A percentile compares a stretch with the other conserved stretches of the same genome.
These are phyloP conservation scores for Momotus momota DNA, from an alignment of 2,797 vertebrate genomes.

Conservation along the genomic window DNA sequence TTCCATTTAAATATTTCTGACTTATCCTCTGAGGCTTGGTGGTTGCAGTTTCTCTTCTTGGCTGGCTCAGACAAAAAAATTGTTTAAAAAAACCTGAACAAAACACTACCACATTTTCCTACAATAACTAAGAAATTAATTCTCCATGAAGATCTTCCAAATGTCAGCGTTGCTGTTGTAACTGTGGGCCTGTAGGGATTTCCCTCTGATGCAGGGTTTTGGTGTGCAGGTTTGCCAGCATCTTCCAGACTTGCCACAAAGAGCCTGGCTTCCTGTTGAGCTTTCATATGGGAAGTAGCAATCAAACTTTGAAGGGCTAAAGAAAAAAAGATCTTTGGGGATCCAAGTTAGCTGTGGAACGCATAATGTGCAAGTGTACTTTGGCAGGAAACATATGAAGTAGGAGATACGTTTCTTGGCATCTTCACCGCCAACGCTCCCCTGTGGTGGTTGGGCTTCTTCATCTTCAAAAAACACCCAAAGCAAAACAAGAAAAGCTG, in stretches of 20 bases:
- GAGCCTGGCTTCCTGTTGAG: neutral
- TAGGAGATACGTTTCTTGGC: neutral
- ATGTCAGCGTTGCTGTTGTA: neutral
- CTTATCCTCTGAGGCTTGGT: neutral
- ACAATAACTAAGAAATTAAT: neutral
- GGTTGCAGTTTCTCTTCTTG: neutral
- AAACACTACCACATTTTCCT: neutral
- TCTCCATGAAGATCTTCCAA: neutral
- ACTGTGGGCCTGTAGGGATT: neutral
- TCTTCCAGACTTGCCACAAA: neutral
- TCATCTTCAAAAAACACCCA: neutral
- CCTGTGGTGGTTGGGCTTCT: neutral
- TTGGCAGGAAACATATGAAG: slow-evolving; percentile 15
- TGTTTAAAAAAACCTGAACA: fast-evolving
- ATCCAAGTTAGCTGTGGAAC: neutral
- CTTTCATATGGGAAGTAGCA: neutral
- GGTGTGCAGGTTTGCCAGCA: neutral
- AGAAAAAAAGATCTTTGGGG: neutral
- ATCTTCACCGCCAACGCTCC: neutral
- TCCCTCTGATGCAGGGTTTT: neutral
- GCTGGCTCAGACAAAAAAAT: neutral
- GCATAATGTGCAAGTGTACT: neutral
- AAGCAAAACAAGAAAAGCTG: neutral
- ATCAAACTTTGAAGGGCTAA: neutral
- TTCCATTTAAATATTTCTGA: neutral